These are phyloP conservation scores for Chrysemys picta DNA, from an alignment of 2,113 vertebrate genomes.

Conservation along the genomic window DNA sequence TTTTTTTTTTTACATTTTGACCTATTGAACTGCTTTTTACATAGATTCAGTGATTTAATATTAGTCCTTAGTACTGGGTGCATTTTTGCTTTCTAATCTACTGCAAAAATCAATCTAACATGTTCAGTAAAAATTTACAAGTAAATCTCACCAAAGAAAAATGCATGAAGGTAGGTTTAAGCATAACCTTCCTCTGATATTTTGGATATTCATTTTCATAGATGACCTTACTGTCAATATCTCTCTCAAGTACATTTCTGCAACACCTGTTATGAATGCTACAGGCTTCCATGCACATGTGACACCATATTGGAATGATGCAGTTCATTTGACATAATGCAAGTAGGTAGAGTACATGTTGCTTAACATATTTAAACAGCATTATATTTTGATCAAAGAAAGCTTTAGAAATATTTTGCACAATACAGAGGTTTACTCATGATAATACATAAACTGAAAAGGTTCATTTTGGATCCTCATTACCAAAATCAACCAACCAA, in stretches of 20 bases:
- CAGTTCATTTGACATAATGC: conserved; percentile 85
- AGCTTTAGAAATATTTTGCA: conserved; percentile 28
- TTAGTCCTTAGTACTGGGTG: background rate
- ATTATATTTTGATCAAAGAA: conserved; percentile 44
- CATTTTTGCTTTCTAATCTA: background rate
- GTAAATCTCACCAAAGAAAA: background rate
- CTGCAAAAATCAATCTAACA: fast-evolving
- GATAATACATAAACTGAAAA: conserved; percentile 31
- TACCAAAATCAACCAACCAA: conserved; percentile 70
- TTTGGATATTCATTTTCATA: conserved; percentile 50
- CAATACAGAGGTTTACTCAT: background rate
- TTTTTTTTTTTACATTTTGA: background rate
- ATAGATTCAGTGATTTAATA: background rate
- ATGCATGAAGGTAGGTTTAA: fast-evolving
- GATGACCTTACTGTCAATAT: conserved; percentile 78
- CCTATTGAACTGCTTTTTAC: fast-evolving
- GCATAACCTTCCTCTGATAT: conserved; percentile 19
- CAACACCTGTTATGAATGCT: conserved; percentile 88
- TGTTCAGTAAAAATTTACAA: background rate
- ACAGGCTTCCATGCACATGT: conserved; percentile 84
- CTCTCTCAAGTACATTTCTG: conserved; percentile 63
- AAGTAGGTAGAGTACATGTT: conserved; percentile 79
- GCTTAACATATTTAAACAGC: conserved; percentile 61
- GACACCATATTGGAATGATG: conserved; percentile 90
- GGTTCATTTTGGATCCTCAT: conserved; percentile 67